A percentile compares a stretch with the other conserved stretches of the same genome.
These are phyloP conservation scores for Calameuta pallipes DNA, from an alignment of 2,888 invertebrate genomes.

Conservation along the genomic window DNA sequence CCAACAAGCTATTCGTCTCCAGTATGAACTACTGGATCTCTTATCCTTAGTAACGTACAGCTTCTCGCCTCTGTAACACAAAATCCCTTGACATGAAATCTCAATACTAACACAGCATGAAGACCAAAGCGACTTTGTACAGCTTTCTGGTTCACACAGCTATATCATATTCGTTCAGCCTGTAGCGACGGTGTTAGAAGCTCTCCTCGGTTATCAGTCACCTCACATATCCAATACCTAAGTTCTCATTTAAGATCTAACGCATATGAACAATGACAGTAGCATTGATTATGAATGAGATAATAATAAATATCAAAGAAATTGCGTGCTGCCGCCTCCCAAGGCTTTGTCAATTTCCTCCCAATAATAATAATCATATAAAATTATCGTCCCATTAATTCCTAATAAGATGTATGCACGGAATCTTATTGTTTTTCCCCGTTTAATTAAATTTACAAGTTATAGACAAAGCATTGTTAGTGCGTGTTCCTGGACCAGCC, in stretches of 20 bases:
- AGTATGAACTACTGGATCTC: constrained; percentile 74
- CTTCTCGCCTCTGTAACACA: constrained; percentile 80
- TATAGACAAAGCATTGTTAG: constrained; percentile 32
- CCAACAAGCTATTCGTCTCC: constrained; percentile 77
- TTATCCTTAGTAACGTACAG: constrained; percentile 86
- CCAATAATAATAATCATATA: background rate
- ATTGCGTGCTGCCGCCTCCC: constrained; percentile 9
- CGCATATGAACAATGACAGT: background rate
- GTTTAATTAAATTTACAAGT: background rate
- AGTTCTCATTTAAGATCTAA: background rate
- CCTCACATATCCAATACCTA: background rate
- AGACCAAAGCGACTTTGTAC: constrained; percentile 56
- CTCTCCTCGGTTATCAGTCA: constrained; percentile 34
- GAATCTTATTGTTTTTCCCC: background rate
- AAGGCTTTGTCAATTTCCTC: background rate
- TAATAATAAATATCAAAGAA: background rate
- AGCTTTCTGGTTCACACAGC: constrained; percentile 42
- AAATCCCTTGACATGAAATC: constrained; percentile 4
- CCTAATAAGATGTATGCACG: background rate
- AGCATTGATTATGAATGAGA: background rate
- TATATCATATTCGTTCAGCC: constrained; percentile 44
- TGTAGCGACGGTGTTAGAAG: constrained; percentile 55
- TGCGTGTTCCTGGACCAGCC: constrained; percentile 21
- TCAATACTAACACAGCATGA: background rate
- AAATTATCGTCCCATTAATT: background rate